Percentiles rank a stretch among this genome's conserved stretches.
phyloP scores from a whole-genome alignment of 2,888 invertebrate species.

The Icerya purchasi region DNA sequence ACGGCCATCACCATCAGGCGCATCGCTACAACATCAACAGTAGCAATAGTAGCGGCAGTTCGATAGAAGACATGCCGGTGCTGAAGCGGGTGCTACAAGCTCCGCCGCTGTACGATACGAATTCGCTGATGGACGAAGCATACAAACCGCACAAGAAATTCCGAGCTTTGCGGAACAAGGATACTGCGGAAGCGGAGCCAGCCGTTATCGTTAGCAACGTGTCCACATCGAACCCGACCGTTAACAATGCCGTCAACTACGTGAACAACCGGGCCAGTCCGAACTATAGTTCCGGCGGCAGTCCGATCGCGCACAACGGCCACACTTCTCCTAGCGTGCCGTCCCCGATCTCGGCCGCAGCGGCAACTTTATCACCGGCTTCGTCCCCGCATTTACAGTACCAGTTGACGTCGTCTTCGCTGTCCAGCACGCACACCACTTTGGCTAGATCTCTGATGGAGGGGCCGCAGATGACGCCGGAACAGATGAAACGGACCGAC shows the following conservation, averaged over 20 bases:
- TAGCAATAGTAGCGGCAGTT: conserved; percentile 28
- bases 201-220: conserved; percentile 24
- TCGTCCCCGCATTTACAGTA: conserved; percentile 26
- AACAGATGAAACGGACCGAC: conserved; percentile 76
- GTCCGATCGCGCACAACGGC: conserved; percentile 24
- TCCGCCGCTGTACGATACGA: conserved; percentile 74
- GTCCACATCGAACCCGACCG: conserved; percentile 16
- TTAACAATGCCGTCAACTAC: not conserved
- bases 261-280: not conserved
- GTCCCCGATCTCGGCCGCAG: conserved; percentile 25
- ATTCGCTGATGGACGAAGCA: conserved; percentile 79
- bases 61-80: conserved; percentile 72
- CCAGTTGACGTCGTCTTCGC: conserved; percentile 35
- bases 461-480: conserved; percentile 80
- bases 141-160: conserved; percentile 92
- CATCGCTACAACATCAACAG: conserved; percentile 27
- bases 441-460: conserved; percentile 76
- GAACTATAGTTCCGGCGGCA: not conserved
- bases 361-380: conserved; percentile 20
- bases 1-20: not conserved
- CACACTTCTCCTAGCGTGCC: conserved; percentile 19
- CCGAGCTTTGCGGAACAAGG: conserved; percentile 55
- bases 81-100: conserved; percentile 79
- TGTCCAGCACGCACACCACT: conserved; percentile 73
- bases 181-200: conserved; percentile 54